Evolutionary conservation across 2,888 invertebrate species (phyloP), one percentile per base, ranked within the genome.

Genomic region (Drosophila infuscata): DNA sequence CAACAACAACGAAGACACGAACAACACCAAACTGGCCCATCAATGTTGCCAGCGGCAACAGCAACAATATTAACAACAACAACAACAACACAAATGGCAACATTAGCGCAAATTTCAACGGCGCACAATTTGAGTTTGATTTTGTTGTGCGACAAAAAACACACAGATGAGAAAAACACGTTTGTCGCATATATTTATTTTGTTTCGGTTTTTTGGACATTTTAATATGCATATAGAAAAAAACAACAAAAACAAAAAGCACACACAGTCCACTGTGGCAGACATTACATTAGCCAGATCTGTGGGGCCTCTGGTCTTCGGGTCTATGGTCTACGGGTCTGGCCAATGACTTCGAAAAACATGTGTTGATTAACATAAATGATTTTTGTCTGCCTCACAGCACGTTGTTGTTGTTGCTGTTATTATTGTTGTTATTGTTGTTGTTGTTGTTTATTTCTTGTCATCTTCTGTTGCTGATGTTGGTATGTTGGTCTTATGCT

Each of bases 281-380:
- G 59, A 66, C 74, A 78, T 72, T 81, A 79, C 81, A 81, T 81
- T 77, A 76, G 79, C 81, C 74, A 68, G 68, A 52, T 70, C 68
- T 69, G 49, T 59, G 61, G 72, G 60, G 66, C 70, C 62, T 74
- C 59, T 49, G 70, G 64, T 60, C 64, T 68, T 70, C 51, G 30
- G 65, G 57, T 57, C 41, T 57, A 41, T 29, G 41, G 68, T 61
- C 65, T 58, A 32, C 30, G 51, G 51, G 60, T 67, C 68, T 82
- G 87, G 85, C 89, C 85, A 85, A 85, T 88, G 89, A 88, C 85
- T 85, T 74, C 74, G 61, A 81, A 88, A 88, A 88, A 86, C 88
- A 88, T 79, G 85, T 87, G 83, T 89, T 82, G 89, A 89, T 87
- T 89, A 89, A 85, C 89, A 89, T 87, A 87, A 89, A 89, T 82